These are phyloP conservation scores for Cataglyphis cursor DNA, from an alignment of 2,888 invertebrate species.

Conservation along the genomic window DNA sequence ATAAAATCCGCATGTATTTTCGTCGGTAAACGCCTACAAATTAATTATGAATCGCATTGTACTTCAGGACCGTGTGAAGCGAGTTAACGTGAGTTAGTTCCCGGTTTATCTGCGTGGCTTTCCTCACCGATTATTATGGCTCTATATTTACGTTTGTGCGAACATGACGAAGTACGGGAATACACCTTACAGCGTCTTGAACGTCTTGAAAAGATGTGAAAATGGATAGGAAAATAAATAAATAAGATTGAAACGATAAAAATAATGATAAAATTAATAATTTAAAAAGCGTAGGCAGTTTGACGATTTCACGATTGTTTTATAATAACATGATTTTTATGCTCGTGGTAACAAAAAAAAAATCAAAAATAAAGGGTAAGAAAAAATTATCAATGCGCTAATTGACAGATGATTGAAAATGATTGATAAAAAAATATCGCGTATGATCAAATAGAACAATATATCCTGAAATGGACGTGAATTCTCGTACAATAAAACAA, in stretches of 20 bases:
- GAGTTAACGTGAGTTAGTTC: constrained; percentile 39
- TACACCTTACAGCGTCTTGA: not conserved
- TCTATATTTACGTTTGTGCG: constrained; percentile 48
- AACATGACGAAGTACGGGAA: constrained; percentile 19
- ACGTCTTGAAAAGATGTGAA: not conserved
- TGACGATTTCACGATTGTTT: not conserved
- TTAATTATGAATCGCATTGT: constrained; percentile 58
- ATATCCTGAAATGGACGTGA: constrained; percentile 7
- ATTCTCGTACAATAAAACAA: not conserved
- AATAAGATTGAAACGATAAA: not conserved
- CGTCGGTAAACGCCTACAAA: constrained; percentile 22
- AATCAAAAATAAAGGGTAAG: not conserved
- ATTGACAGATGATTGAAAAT: not conserved
- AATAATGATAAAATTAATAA: not conserved
- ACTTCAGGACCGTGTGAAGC: constrained; percentile 38
- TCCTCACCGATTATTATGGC: constrained; percentile 32
- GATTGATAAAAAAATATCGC: not conserved
- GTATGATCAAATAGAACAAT: not conserved
- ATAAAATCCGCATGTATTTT: constrained; percentile 10
- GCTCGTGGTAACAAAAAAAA: not conserved
- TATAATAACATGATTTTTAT: not conserved
- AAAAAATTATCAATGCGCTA: not conserved
- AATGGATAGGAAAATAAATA: not conserved
- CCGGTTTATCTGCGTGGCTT: constrained; percentile 43
- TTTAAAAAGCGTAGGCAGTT: not conserved